Base-by-base conservation (phyloP, 1,140 invertebrate species). In the Conus betulinus region DNA sequence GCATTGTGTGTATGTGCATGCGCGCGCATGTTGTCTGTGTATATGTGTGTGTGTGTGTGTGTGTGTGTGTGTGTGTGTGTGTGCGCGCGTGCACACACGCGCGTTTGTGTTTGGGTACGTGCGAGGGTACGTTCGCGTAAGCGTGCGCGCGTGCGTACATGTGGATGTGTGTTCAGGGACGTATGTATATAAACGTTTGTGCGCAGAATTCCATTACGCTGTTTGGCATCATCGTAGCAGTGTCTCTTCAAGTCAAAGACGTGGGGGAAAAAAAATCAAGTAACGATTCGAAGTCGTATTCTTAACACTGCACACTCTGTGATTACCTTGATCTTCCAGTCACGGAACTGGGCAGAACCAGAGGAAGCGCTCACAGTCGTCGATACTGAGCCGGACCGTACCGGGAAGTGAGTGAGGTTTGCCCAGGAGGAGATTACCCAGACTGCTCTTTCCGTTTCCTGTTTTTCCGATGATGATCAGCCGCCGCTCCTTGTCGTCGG, bases 401-500 rank as follows among this genome's bases (percentile, higher is more conserved):
- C 60, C 57, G 11, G 57, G 60, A 85, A 85, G 55, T 63, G 55
- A 85, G 55, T 63, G 55, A 13, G 55, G n/a, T 67, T 67, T 27
- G 8, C 84, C 60, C 55, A 85, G 25, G 27, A 85, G 84, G 60
- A 57, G 39, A 85, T 85, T 67, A 60, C 84, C 57, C 57, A 85
- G 6, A 27, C 55, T 85, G 84, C 84, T 85, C 57, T 85, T 85
- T 25, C 84, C 84, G 60, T 85, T 85, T 25, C 84, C 84, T 25
- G 84, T 85, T 39, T 85, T 85, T 10, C 84, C 84, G 60, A 85
- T 63, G 60, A 85, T 11, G 27, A 85, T 51, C 20, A 85, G 60
- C 20, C 84, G 57, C 27, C 13, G 23, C 27, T 85, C 60, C 10
- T 63, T 3, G 25, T 85, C 55, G 53, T 51, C 27, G 39, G 0